These are phyloP conservation scores for Eupleurogrammus muticus DNA, from an alignment of 2,797 vertebrate genomes.

Conservation along the genomic window DNA sequence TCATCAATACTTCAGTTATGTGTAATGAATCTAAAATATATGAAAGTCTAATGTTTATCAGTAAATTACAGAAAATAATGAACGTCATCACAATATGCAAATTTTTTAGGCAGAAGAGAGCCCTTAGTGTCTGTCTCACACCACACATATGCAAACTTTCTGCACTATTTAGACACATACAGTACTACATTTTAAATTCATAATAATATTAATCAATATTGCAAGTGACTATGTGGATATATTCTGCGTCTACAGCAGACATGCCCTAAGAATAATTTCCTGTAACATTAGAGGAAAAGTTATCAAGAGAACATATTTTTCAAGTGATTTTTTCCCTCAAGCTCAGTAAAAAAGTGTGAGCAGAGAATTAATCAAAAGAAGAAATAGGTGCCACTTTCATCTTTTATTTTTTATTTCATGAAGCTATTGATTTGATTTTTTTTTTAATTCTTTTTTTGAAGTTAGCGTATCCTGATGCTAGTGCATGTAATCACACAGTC, in stretches of 20 bases:
- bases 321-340: conserved; percentile 39
- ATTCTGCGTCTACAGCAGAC: conserved; percentile 35
- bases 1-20: too few relatives aligned
- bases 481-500: conserved; percentile 34
- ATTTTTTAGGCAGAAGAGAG: too few relatives aligned
- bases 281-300: conserved; percentile 40
- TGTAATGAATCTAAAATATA: too few relatives aligned
- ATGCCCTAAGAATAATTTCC: conserved; percentile 70
- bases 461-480: conserved; percentile 41
- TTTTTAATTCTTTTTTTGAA: conserved; percentile 32
- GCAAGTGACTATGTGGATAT: background rate
- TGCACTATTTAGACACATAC: background rate
- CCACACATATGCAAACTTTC: background rate
- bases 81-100: too few relatives aligned
- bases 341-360: conserved; percentile 53
- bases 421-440: conserved; percentile 35
- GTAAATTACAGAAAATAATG: too few relatives aligned
- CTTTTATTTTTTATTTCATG: conserved; percentile 44
- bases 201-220: conserved; percentile 3
- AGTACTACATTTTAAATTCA: background rate
- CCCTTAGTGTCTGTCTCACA: background rate
- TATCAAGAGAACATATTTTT: conserved; percentile 42
- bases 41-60: too few relatives aligned
- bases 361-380: conserved; percentile 62
- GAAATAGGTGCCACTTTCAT: conserved; percentile 38